Evolutionary conservation across 1,140 invertebrate species (phyloP).

Genomic region (Zaprionus nigranus): DNA sequence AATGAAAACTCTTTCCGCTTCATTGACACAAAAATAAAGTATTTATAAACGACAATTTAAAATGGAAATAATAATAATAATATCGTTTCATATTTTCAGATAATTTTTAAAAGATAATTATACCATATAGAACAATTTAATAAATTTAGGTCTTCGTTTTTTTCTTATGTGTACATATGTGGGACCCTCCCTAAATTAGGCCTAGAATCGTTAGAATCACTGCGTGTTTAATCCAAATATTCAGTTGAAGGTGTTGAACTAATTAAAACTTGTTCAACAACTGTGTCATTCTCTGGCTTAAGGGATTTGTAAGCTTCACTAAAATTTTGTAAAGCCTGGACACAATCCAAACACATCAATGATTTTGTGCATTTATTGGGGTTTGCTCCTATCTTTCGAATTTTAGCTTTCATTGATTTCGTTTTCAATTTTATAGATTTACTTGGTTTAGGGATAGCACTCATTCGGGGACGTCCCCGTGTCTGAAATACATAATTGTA

Average conservation of each 20-base stretch:
- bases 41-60: neutral
- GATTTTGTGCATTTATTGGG: neutral
- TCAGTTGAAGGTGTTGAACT: neutral
- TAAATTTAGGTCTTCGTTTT: neutral
- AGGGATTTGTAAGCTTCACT: neutral
- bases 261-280: neutral
- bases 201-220: no score
- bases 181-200: no score
- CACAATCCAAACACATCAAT: neutral
- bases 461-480: neutral
- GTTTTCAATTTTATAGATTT: neutral
- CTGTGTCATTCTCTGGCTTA: neutral
- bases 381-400: neutral
- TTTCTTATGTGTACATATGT: no score
- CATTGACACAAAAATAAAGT: neutral
- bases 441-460: neutral
- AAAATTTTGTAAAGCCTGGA: neutral
- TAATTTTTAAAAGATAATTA: neutral
- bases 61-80: neutral
- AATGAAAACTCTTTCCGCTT: neutral
- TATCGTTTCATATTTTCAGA: no score
- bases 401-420: neutral
- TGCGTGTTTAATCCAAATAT: neutral
- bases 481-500: neutral
- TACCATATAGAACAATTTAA: neutral